Base-by-base conservation (phyloP, 2,113 vertebrate species). In the Apteryx mantelli region DNA sequence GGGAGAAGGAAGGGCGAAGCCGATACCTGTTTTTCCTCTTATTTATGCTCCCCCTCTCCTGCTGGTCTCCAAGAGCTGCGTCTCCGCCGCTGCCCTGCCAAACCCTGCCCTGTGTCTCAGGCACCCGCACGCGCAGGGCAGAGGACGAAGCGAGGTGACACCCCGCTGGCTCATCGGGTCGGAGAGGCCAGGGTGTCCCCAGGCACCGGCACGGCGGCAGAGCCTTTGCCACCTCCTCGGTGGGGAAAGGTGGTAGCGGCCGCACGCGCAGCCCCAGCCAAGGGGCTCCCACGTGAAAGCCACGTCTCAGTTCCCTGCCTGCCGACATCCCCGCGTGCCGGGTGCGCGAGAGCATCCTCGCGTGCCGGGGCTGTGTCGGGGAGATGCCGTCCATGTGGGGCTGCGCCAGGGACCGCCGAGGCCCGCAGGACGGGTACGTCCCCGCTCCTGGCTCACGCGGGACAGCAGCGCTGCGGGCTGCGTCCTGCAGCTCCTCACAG, bases 51-150 rank as follows among this genome's bases (percentile, higher is more conserved):
- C 38, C 82, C 68, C 82, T 75, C 22, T 92, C 71, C 82, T 80
- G 91, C 56, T 46, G 38, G 6, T 34, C 66, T 74, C 64, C 44
- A 25, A 48, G 50, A 66, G 55, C 40, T 3, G 1, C 83, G 63
- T 18, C 55, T 34, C 24, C 25, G n/a, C 32, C 0, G 2, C 61
- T 48, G n/a, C 74, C 78, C 32, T 52, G 65, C 63, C 55, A 75
- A 32, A 11, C 58, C 64, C 64, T 95, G 86, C 77, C 77, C 66
- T 69, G 55, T 15, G 86, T 87, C 96, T 93, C 88, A 93, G 96
- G 96, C 77, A 65, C 65, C 65, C 69, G 82, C 3, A 25, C 87
- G 84, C 78, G 78, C 46, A 65, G 80, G 82, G 87, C 71, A 83
- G 89, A 79, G 79, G 40, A 21, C 64, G 53, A 65, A 61, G 55